phyloP scores from a whole-genome alignment of 2,888 invertebrate species.

The Eupelmus urozonus region DNA sequence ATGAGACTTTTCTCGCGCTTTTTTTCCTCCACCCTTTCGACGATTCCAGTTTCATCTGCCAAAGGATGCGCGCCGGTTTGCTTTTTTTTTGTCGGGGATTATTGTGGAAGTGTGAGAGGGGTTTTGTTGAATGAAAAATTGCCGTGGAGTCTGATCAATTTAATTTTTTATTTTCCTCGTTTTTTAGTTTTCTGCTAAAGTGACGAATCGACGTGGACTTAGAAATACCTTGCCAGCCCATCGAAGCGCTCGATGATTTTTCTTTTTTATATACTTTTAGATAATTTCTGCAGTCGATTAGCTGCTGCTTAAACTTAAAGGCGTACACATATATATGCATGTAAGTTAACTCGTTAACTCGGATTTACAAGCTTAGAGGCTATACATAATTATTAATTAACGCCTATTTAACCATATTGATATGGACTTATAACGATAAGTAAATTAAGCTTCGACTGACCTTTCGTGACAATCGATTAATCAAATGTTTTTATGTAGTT shows the following conservation, averaged over 20 bases:
- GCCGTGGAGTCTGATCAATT: background rate
- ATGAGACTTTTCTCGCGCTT: constrained; percentile 13
- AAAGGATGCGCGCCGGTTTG: too few relatives aligned
- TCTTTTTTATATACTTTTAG: too few relatives aligned
- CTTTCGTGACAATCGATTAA: constrained; percentile 34
- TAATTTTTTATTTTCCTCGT: constrained; percentile 19
- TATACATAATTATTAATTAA: constrained; percentile 70
- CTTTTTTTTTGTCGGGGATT: too few relatives aligned
- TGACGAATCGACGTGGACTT: background rate
- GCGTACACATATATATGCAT: constrained; percentile 1
- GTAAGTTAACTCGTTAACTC: constrained; percentile 22
- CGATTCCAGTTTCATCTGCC: background rate
- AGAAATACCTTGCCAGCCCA: background rate
- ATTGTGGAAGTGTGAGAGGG: too few relatives aligned
- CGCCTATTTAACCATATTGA: constrained; percentile 70
- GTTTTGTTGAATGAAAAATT: too few relatives aligned
- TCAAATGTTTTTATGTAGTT: constrained; percentile 10
- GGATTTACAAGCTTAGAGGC: constrained; percentile 43
- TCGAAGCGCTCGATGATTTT: background rate
- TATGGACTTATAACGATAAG: constrained; percentile 72
- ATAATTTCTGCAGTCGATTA: background rate
- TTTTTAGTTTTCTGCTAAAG: constrained; percentile 23
- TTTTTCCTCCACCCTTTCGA: background rate
- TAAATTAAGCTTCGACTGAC: constrained; percentile 66
- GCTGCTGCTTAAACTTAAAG: constrained; percentile 28